Percentiles rank a stretch among this genome's conserved stretches.
These are phyloP conservation scores for Lottia scabra DNA, from an alignment of 2,888 invertebrate species.

Conservation along the genomic window DNA sequence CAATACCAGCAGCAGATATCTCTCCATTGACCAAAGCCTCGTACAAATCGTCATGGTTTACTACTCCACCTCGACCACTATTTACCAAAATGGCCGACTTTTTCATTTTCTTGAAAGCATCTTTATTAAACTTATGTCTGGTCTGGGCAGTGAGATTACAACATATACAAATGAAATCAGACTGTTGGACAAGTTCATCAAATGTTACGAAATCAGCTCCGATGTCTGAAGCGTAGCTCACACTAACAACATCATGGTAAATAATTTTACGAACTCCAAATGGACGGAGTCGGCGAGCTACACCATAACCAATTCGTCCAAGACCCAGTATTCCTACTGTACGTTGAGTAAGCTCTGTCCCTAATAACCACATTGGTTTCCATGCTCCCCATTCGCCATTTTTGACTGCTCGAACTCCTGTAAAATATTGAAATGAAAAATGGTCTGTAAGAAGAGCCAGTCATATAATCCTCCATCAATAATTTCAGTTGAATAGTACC, in stretches of 20 bases:
- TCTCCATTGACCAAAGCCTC: slow-evolving; percentile 78
- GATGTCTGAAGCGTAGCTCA: slow-evolving; percentile 70
- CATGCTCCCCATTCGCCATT: slow-evolving; percentile 89
- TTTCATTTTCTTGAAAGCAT: slow-evolving; percentile 89
- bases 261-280: slow-evolving; percentile 49
- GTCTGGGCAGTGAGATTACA: slow-evolving; percentile 85
- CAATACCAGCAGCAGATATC: slow-evolving; percentile 87
- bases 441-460: too few species aligned
- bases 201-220: slow-evolving; percentile 80
- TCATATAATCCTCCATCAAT: too few species aligned
- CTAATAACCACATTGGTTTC: slow-evolving; percentile 92
- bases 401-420: slow-evolving; percentile 62
- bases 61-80: slow-evolving; percentile 77
- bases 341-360: slow-evolving; percentile 81
- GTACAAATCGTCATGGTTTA: slow-evolving; percentile 82
- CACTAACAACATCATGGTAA: slow-evolving; percentile 47
- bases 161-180: slow-evolving; percentile 88
- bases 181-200: slow-evolving; percentile 78
- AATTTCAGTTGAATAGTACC: too few species aligned
- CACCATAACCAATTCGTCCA: slow-evolving; percentile 66
- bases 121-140: slow-evolving; percentile 80
- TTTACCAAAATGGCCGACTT: slow-evolving; percentile 86
- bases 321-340: slow-evolving; percentile 74
- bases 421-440: neutral
- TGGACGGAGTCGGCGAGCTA: slow-evolving; percentile 51